Conservation (phyloP, 2,888 invertebrate genomes). For the Cartodere bifasciata region DNA sequence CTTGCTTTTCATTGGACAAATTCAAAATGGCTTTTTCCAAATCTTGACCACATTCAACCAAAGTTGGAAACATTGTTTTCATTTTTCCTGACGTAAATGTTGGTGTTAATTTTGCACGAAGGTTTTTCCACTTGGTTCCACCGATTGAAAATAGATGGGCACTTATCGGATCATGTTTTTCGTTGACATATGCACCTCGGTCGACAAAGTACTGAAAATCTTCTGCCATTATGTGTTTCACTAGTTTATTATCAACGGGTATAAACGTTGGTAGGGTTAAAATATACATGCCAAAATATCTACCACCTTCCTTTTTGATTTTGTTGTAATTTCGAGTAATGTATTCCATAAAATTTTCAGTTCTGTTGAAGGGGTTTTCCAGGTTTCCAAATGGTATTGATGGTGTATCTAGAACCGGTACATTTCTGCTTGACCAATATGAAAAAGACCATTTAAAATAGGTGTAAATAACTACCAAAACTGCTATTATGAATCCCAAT, state of each 20-base stretch:
- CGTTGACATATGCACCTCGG: slow-evolving; percentile 43
- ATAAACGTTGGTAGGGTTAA: slow-evolving; percentile 32
- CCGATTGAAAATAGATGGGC: slow-evolving; percentile 32
- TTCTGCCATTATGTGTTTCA: slow-evolving; percentile 39
- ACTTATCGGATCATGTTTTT: slow-evolving; percentile 43
- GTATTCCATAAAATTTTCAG: no score
- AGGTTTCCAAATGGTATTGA: no score
- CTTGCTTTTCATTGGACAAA: slow-evolving; percentile 24
- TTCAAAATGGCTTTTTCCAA: slow-evolving; percentile 34
- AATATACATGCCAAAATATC: slow-evolving; percentile 19
- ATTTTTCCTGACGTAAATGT: slow-evolving; percentile 48
- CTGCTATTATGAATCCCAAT: no score
- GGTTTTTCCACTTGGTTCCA: slow-evolving; percentile 16
- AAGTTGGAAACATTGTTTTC: slow-evolving; percentile 45
- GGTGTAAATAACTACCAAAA: no score
- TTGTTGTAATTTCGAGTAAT: no score
- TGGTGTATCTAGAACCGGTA: no score
- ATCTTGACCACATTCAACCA: slow-evolving; percentile 41
- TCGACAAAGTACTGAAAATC: slow-evolving; percentile 46
- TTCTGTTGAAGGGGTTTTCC: no score
- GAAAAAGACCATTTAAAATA: no score
- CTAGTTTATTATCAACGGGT: slow-evolving; percentile 21
- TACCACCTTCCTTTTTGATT: no score
- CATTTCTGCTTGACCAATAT: no score
- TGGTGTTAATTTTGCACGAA: slow-evolving; percentile 37